Percentiles rank a stretch among this genome's conserved stretches.
Evolutionary conservation across 2,797 vertebrate genomes (phyloP).

Genomic region (Bradypodion pumilum): DNA sequence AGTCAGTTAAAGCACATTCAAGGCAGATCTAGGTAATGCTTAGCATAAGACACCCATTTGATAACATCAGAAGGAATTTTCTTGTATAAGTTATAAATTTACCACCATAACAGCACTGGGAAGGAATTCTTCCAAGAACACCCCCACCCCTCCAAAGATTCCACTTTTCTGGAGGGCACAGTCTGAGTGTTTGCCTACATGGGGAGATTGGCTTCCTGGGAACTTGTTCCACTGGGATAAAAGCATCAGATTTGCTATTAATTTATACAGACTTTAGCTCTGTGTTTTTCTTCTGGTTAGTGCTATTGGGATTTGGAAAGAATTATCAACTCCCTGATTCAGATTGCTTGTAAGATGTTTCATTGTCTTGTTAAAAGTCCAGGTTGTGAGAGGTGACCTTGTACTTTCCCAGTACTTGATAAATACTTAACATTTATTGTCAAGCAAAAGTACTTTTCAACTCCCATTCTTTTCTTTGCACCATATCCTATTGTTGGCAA

Average conservation of each 20-base stretch:
- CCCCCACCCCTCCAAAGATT: slow-evolving; percentile 62
- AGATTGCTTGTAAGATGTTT: background rate
- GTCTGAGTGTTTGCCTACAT: slow-evolving; percentile 18
- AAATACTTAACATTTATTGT: background rate
- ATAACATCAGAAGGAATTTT: slow-evolving; percentile 38
- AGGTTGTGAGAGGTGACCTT: background rate
- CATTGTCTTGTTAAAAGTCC: background rate
- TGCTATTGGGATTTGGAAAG: slow-evolving; percentile 29
- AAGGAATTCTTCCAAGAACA: slow-evolving; percentile 48
- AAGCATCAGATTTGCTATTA: slow-evolving; percentile 18
- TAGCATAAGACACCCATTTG: slow-evolving; percentile 28
- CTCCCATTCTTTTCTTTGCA: background rate
- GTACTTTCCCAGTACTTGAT: background rate
- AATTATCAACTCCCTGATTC: slow-evolving; percentile 48
- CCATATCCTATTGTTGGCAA: background rate
- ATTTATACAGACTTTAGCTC: slow-evolving; percentile 33
- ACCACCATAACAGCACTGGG: background rate
- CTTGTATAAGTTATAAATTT: slow-evolving; percentile 49
- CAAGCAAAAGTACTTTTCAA: background rate
- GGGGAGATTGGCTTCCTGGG: slow-evolving; percentile 29
- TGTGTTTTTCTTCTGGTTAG: background rate
- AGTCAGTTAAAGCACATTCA: slow-evolving; percentile 22
- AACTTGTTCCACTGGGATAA: slow-evolving; percentile 36
- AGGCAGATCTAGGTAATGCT: slow-evolving; percentile 30
- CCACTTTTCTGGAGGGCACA: slow-evolving; percentile 36